These are phyloP conservation scores for Heteromyza rotundicornis DNA, from an alignment of 2,888 invertebrate genomes.

Conservation along the genomic window DNA sequence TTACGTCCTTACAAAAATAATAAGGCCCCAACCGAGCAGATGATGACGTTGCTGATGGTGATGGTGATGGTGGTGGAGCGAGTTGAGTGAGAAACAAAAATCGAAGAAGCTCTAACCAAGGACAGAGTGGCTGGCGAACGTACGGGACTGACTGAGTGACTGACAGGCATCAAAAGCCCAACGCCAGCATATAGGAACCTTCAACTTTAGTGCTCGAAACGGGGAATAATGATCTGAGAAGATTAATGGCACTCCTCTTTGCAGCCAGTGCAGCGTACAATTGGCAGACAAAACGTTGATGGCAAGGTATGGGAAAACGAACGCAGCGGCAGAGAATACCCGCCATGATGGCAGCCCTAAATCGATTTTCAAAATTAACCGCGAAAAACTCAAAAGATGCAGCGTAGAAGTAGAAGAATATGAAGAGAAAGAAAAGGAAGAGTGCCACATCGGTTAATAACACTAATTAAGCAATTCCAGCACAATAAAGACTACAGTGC, in stretches of 20 bases:
- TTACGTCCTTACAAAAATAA: too few species aligned
- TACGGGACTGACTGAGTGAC: slow-evolving; percentile 29
- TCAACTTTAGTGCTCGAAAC: slow-evolving; percentile 32
- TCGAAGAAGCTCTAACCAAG: background rate
- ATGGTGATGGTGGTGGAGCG: too few species aligned
- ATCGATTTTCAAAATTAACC: slow-evolving; percentile 23
- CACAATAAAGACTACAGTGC: background rate
- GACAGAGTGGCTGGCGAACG: background rate
- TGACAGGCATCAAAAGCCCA: slow-evolving; percentile 25
- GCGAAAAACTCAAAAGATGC: background rate
- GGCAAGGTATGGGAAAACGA: background rate
- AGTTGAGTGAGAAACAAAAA: too few species aligned
- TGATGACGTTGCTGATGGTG: too few species aligned
- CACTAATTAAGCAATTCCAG: background rate
- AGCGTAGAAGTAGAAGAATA: background rate
- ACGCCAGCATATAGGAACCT: slow-evolving; percentile 28
- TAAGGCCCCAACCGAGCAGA: too few species aligned
- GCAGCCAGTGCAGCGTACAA: background rate
- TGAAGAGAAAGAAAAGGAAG: background rate
- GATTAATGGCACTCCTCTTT: slow-evolving; percentile 25
- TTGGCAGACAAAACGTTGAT: background rate
- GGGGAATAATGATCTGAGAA: slow-evolving; percentile 22
- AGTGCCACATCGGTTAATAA: background rate
- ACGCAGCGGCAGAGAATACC: background rate
- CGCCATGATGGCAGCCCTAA: slow-evolving; percentile 15